A percentile compares a stretch with the other conserved stretches of the same genome.
Conservation (phyloP, 2,113 vertebrate genomes). For the Oxygymnocypris stewartii region DNA sequence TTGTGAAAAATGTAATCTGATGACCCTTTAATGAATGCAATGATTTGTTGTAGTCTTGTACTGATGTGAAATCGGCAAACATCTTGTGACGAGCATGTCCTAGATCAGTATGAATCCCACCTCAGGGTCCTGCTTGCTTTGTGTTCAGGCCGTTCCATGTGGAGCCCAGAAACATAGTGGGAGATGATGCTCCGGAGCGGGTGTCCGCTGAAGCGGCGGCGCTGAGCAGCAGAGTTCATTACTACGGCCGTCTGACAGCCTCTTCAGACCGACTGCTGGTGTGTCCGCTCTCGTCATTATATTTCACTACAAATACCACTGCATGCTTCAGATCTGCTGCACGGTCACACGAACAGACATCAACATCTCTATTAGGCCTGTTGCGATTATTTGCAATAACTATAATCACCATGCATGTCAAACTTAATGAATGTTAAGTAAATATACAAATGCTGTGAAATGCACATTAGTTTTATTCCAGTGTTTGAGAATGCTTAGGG, state of each 20-base stretch:
- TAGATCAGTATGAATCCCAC: not conserved
- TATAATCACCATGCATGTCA: not conserved
- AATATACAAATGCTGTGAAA: not conserved
- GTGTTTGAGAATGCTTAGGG: not conserved
- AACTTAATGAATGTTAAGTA: not conserved
- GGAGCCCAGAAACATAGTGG: slow-evolving; percentile 88
- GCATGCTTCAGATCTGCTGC: not conserved
- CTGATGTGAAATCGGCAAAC: not conserved
- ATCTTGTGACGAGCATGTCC: not conserved
- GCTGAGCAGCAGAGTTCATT: slow-evolving; percentile 92
- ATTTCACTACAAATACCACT: not conserved
- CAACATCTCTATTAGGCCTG: not conserved
- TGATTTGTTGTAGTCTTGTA: not conserved
- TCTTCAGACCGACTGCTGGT: slow-evolving; percentile 88
- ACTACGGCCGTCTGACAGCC: slow-evolving; percentile 83
- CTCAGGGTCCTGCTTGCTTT: slow-evolving; percentile 19
- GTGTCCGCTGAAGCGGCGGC: slow-evolving; percentile 88
- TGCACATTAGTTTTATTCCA: not conserved
- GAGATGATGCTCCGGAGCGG: slow-evolving; percentile 75
- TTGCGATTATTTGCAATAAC: not conserved
- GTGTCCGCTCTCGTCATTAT: not conserved
- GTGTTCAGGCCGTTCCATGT: slow-evolving; percentile 87
- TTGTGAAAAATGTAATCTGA: no score
- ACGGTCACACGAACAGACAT: not conserved
- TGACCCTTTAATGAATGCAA: no score